Percentiles rank a stretch among this genome's conserved stretches.
Conservation (phyloP, 2,797 vertebrate genomes). For the Microtus californicus region DNA sequence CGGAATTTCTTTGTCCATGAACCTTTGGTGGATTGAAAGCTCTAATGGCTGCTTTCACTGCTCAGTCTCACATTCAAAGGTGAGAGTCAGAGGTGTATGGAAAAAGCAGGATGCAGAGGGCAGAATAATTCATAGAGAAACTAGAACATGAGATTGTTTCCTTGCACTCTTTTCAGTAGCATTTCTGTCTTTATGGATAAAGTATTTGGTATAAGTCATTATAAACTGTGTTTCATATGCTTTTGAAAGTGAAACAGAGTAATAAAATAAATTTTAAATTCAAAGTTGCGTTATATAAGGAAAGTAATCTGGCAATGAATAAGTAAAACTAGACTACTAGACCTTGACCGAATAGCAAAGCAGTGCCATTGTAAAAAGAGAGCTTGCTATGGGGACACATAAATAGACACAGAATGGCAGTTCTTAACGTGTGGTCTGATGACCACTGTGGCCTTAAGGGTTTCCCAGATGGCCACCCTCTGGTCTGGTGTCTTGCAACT, state of each 20-base stretch:
- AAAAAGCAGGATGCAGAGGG: neutral
- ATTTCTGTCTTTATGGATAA: slow-evolving; percentile 10
- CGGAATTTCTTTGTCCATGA: neutral
- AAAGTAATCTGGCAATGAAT: neutral
- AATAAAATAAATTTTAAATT: slow-evolving; percentile 54
- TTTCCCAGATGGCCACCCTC: slow-evolving; percentile 58
- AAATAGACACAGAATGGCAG: slow-evolving; percentile 27
- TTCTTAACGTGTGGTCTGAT: slow-evolving; percentile 39
- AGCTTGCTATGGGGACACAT: neutral
- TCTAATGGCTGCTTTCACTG: slow-evolving; percentile 12
- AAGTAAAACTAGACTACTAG: neutral
- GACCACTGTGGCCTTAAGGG: neutral
- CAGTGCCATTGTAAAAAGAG: slow-evolving; percentile 28
- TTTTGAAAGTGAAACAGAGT: neutral
- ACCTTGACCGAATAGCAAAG: slow-evolving; percentile 7
- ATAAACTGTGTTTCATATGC: neutral
- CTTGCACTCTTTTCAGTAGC: neutral
- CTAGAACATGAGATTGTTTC: neutral
- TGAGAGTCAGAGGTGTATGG: neutral
- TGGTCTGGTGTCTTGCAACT: neutral
- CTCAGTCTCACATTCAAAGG: neutral
- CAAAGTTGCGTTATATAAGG: neutral
- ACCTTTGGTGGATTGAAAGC: slow-evolving; percentile 40
- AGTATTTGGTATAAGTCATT: neutral
- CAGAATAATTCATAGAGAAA: neutral